A percentile compares a stretch with the other conserved stretches of the same genome.
Conservation (phyloP, 2,113 vertebrate genomes). For the Irena cyanogastra region DNA sequence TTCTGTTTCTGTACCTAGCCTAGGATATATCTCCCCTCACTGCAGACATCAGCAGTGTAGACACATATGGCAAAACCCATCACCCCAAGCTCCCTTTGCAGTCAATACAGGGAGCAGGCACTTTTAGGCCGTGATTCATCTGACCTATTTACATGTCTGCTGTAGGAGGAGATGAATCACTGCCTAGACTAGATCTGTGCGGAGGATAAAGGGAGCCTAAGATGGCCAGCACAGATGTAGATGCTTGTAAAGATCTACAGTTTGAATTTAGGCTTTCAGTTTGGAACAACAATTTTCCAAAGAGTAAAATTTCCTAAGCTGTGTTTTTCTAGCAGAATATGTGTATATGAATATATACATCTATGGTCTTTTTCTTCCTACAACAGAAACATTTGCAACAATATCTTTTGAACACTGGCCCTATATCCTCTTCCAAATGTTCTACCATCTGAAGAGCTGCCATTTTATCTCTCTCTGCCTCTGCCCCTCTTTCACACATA, state of each 20-base stretch:
- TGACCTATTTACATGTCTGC: slow-evolving; percentile 61
- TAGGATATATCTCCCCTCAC: neutral
- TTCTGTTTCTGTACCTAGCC: neutral
- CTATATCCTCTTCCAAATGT: neutral
- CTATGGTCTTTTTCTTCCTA: neutral
- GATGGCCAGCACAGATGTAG: slow-evolving; percentile 39
- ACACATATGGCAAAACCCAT: neutral
- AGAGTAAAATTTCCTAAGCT: neutral
- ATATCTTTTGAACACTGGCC: slow-evolving; percentile 10
- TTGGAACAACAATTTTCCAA: slow-evolving; percentile 6
- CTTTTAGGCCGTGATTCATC: slow-evolving; percentile 66
- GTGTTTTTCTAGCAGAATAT: neutral
- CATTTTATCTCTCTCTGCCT: neutral
- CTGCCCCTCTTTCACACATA: neutral
- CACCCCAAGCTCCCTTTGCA: slow-evolving; percentile 26
- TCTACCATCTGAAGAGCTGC: neutral
- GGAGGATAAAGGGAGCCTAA: slow-evolving; percentile 36
- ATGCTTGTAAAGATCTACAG: neutral
- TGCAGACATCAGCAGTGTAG: neutral
- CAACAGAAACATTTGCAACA: slow-evolving; percentile 24
- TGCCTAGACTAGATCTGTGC: slow-evolving; percentile 18
- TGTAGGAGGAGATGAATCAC: slow-evolving; percentile 65
- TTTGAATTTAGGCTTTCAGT: neutral
- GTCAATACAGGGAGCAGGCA: slow-evolving; percentile 34
- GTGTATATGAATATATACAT: neutral